Percentiles rank a stretch among this genome's conserved stretches.
Evolutionary conservation across 2,113 vertebrate species (phyloP).

Genomic region (Cercocebus atys): DNA sequence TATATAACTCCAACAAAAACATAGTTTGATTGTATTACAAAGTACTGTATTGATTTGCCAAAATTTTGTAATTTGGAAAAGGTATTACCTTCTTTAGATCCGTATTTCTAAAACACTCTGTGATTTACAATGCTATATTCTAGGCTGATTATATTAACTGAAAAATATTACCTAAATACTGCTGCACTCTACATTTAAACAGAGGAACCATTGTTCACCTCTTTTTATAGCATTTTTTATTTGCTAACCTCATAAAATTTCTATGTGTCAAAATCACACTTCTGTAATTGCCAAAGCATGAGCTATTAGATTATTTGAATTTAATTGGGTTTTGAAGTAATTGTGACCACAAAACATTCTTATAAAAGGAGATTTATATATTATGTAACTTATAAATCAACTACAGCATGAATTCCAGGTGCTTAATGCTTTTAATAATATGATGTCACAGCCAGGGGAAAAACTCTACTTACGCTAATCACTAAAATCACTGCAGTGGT

Average conservation of each 20-base stretch:
- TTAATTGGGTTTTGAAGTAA: slow-evolving; percentile 39
- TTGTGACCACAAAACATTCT: not conserved
- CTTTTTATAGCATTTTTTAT: slow-evolving; percentile 38
- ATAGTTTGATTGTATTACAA: not conserved
- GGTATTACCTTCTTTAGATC: not conserved
- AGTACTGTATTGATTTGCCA: not conserved
- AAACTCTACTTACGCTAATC: not conserved
- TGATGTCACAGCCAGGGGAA: not conserved
- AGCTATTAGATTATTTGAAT: not conserved
- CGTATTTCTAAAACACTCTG: not conserved
- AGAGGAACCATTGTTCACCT: not conserved
- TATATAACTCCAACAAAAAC: not conserved
- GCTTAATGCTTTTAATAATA: slow-evolving; percentile 13
- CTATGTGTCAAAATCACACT: slow-evolving; percentile 38
- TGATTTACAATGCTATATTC: not conserved
- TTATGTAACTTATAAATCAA: slow-evolving; percentile 27
- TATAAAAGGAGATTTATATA: not conserved
- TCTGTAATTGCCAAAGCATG: slow-evolving; percentile 32
- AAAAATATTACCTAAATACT: not conserved
- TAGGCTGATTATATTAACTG: not conserved
- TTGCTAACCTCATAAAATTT: slow-evolving; percentile 12
- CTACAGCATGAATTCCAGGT: not conserved
- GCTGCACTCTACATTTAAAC: not conserved
- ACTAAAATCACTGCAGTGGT: not conserved
- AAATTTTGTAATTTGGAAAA: not conserved